These are phyloP conservation scores for Drosophila malerkotliana DNA, from an alignment of 1,140 invertebrate species.

Conservation along the genomic window DNA sequence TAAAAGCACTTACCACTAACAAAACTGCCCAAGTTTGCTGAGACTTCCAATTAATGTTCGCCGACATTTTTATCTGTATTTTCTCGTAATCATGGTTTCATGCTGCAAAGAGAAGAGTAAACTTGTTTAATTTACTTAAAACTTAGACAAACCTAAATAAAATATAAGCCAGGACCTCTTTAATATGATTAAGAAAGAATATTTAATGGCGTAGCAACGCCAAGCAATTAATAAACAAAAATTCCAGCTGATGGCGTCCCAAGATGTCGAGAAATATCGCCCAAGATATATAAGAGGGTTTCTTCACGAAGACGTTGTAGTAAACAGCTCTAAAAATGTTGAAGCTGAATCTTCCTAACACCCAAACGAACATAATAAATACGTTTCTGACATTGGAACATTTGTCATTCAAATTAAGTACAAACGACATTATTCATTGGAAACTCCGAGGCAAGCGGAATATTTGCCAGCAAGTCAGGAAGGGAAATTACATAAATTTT, in stretches of 20 bases:
- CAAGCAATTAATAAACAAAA: constrained; percentile 43
- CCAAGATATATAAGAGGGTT: constrained; percentile 5
- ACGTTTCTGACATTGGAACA: constrained; percentile 55
- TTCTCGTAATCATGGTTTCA: constrained; percentile 78
- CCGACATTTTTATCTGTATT: constrained; percentile 76
- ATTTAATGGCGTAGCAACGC: constrained; percentile 7
- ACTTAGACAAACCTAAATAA: too few relatives aligned
- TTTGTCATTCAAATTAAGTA: constrained; percentile 75
- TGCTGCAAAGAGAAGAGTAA: constrained; percentile 42
- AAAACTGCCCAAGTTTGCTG: constrained; percentile 62
- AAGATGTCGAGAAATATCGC: constrained; percentile 3
- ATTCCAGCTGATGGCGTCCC: constrained; percentile 28
- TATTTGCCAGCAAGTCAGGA: constrained; percentile 12
- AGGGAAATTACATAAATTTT: constrained; percentile 23
- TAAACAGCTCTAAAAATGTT: neutral
- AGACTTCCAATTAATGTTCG: constrained; percentile 60
- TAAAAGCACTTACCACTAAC: constrained; percentile 66
- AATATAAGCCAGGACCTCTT: constrained; percentile 1
- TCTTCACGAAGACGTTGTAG: neutral
- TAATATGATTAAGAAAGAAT: constrained; percentile 56
- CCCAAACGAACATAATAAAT: constrained; percentile 54
- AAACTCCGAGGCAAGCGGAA: constrained; percentile 21
- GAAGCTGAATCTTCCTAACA: constrained; percentile 10
- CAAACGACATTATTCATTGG: constrained; percentile 70
- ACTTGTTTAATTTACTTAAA: neutral